Conservation (phyloP, 2,888 invertebrate genomes). For the Apoda limacodes region DNA sequence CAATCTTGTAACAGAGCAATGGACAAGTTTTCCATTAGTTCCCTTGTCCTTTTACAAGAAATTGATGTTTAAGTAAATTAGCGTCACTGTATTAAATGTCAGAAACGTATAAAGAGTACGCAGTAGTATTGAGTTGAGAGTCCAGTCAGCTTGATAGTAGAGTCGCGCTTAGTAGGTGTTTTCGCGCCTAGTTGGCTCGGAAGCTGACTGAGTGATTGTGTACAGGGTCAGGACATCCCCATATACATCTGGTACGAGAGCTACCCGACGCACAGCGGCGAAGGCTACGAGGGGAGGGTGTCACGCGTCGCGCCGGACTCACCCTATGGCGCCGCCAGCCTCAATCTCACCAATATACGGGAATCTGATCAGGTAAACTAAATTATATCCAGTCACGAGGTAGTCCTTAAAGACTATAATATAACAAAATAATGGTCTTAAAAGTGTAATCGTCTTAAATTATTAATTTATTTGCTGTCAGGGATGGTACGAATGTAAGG, state of each 20-base stretch:
- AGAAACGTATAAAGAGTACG: too few species aligned
- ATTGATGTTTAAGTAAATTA: too few species aligned
- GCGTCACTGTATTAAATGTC: too few species aligned
- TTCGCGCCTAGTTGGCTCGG: conserved; percentile 31
- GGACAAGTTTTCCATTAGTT: too few species aligned
- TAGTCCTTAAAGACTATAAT: too few species aligned
- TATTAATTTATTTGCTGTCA: conserved; percentile 18
- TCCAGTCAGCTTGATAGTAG: conserved; percentile 24
- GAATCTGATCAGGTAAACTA: conserved; percentile 85
- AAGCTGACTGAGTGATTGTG: conserved; percentile 32
- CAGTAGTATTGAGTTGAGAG: conserved; percentile 15
- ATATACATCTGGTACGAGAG: conserved; percentile 99
- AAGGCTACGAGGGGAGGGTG: conserved; percentile 93
- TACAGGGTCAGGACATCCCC: conserved; percentile 94
- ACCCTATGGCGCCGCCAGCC: conserved; percentile 90
- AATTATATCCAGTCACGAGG: too few species aligned
- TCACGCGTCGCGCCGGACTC: conserved; percentile 90
- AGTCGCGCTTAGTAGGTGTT: too few species aligned
- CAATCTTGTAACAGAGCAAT: too few species aligned
- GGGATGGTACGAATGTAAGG: conserved; percentile 97
- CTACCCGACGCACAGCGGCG: conserved; percentile 96
- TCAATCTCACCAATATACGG: conserved; percentile 94
- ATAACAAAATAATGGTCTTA: too few species aligned
- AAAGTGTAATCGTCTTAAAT: too few species aligned
- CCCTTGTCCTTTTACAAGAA: too few species aligned